Evolutionary conservation across 2,113 vertebrate species (phyloP).

Genomic region (Rhinopithecus roxellana): DNA sequence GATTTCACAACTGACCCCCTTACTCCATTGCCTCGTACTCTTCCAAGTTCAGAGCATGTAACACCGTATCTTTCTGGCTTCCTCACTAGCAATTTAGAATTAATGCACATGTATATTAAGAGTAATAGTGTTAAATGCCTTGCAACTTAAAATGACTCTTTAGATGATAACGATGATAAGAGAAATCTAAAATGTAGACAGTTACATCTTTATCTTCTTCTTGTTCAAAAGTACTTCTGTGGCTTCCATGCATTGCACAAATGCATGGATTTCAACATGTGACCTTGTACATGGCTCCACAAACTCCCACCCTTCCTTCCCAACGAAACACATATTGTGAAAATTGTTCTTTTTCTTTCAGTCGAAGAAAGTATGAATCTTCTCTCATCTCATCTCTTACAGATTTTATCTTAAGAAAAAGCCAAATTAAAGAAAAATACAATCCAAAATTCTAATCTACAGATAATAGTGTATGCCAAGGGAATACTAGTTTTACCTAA

Average conservation of each 20-base stretch:
- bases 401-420: conserved; percentile 3
- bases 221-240: not conserved
- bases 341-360: conserved; percentile 20
- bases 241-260: not conserved
- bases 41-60: not conserved
- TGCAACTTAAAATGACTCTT: conserved; percentile 29
- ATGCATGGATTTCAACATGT: not conserved
- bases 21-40: not conserved
- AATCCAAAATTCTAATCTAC: not conserved
- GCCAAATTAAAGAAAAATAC: not conserved
- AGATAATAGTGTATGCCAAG: not conserved
- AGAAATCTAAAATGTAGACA: conserved; percentile 13
- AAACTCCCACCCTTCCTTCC: not conserved
- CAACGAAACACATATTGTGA: not conserved
- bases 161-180: not conserved
- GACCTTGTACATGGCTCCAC: not conserved
- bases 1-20: not conserved
- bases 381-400: not conserved
- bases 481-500: not conserved
- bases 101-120: not conserved
- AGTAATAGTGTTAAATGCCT: not conserved
- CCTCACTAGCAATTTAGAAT: not conserved
- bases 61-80: not conserved
- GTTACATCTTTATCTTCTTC: not conserved
- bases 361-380: not conserved